A percentile compares a stretch with the other conserved stretches of the same genome.
Evolutionary conservation across 2,888 invertebrate genomes (phyloP).

Genomic region (Liposcelis brunnea): DNA sequence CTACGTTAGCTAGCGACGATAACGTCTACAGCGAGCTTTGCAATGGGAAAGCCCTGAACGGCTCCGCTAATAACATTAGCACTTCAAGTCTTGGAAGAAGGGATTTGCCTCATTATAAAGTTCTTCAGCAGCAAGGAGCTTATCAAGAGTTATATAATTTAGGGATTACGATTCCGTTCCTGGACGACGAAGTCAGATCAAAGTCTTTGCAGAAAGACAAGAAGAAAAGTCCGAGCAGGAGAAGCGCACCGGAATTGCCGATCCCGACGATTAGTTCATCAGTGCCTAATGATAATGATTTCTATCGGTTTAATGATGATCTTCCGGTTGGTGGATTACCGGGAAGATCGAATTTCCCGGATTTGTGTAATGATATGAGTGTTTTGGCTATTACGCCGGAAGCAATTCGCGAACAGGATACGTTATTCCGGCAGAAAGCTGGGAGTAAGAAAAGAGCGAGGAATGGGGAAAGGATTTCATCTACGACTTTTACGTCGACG

Average conservation of each 20-base stretch:
- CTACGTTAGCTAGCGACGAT: not conserved
- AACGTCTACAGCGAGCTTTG: not conserved
- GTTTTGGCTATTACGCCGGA: constrained; percentile 22
- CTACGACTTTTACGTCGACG: constrained; percentile 30
- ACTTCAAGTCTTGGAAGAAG: too few relatives aligned
- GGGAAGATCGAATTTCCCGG: not conserved
- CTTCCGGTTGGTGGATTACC: not conserved
- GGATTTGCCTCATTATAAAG: not conserved
- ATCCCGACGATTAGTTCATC: not conserved
- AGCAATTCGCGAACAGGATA: constrained; percentile 28
- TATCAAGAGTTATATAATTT: constrained; percentile 4
- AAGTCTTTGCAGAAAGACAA: too few relatives aligned
- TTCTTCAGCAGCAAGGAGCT: not conserved
- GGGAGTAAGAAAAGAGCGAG: constrained; percentile 21
- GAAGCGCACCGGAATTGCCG: constrained; percentile 1
- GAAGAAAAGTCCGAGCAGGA: not conserved
- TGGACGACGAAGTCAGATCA: not conserved
- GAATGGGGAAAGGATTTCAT: constrained; percentile 15
- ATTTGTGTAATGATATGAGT: too few relatives aligned
- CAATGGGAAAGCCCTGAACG: too few relatives aligned
- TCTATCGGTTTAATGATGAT: too few relatives aligned
- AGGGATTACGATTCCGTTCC: too few relatives aligned
- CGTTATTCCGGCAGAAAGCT: constrained; percentile 25
- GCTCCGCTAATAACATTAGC: too few relatives aligned
- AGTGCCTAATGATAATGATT: not conserved